Conservation (phyloP, 2,113 vertebrate species). For the Neodontobutis hainanensis region DNA sequence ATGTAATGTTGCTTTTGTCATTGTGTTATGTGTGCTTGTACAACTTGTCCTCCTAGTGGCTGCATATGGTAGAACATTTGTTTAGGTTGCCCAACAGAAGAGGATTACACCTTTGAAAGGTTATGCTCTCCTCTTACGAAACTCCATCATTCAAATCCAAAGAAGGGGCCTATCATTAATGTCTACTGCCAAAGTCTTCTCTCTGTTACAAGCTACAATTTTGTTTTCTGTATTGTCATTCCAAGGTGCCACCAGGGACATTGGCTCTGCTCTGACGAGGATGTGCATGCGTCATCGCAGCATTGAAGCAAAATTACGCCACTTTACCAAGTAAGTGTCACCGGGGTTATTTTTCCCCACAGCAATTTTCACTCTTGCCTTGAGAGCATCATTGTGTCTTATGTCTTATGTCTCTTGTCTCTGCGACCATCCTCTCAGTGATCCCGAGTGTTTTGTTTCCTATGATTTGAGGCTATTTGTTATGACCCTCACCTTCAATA, state of each 20-base stretch:
- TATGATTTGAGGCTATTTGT: constrained; percentile 26
- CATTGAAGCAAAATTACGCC: constrained; percentile 95
- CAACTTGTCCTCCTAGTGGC: constrained; percentile 32
- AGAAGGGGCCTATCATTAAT: not conserved
- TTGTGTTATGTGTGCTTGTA: not conserved
- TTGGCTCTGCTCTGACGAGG: constrained; percentile 94
- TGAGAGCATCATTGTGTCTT: constrained; percentile 5
- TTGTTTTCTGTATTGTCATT: constrained; percentile 21
- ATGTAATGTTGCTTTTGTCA: not conserved
- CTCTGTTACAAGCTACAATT: constrained; percentile 9
- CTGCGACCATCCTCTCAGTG: constrained; percentile 28
- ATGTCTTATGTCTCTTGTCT: not conserved
- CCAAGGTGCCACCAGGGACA: constrained; percentile 94
- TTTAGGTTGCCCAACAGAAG: constrained; percentile 4
- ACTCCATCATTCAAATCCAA: not conserved
- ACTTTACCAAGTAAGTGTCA: constrained; percentile 93
- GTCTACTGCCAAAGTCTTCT: not conserved
- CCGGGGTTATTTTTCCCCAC: constrained; percentile 1
- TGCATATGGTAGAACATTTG: constrained; percentile 6
- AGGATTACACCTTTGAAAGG: constrained; percentile 16
- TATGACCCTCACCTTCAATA: not conserved
- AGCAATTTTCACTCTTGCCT: constrained; percentile 18
- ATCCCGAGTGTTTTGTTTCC: constrained; percentile 2
- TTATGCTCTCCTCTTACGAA: not conserved
- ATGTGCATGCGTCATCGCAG: constrained; percentile 99